A percentile compares a stretch with the other conserved stretches of the same genome.
phyloP scores from a whole-genome alignment of 1,140 invertebrate genomes.

The Hesperophylax magnus region DNA sequence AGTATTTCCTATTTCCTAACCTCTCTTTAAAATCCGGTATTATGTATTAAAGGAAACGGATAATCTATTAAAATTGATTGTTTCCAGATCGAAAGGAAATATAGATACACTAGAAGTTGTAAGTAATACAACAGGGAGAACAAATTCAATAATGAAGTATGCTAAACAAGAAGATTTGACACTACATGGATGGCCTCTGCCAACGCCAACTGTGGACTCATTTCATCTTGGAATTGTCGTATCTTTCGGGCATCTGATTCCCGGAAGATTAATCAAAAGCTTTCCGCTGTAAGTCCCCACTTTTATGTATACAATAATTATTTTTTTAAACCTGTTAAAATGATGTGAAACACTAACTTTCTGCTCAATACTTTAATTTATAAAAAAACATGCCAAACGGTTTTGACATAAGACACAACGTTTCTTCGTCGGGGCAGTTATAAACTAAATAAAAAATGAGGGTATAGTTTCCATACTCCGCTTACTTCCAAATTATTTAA shows the following conservation, averaged over 20 bases:
- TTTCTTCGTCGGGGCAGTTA: too few species aligned
- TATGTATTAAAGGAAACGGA: conserved; percentile 37
- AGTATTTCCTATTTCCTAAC: conserved; percentile 60
- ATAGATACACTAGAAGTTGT: conserved; percentile 74
- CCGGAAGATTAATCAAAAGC: conserved; percentile 73
- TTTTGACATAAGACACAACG: too few species aligned
- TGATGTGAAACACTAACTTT: too few species aligned
- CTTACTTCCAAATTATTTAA: too few species aligned
- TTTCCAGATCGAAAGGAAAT: conserved; percentile 60
- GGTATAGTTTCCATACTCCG: too few species aligned
- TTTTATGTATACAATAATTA: not conserved
- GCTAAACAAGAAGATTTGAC: conserved; percentile 67
- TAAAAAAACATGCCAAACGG: too few species aligned
- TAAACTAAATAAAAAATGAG: too few species aligned
- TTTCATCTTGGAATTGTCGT: conserved; percentile 80
- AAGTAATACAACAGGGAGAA: conserved; percentile 69
- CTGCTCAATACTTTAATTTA: too few species aligned
- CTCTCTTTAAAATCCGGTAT: conserved; percentile 15
- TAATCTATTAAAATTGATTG: conserved; percentile 46
- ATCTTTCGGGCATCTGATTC: conserved; percentile 82
- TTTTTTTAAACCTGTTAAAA: too few species aligned
- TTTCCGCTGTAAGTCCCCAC: conserved; percentile 74
- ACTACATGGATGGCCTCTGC: conserved; percentile 73
- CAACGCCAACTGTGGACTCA: conserved; percentile 57
- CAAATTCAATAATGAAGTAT: conserved; percentile 72